Conservation (phyloP, 2,797 vertebrate species). For the Acanthornis magna region DNA sequence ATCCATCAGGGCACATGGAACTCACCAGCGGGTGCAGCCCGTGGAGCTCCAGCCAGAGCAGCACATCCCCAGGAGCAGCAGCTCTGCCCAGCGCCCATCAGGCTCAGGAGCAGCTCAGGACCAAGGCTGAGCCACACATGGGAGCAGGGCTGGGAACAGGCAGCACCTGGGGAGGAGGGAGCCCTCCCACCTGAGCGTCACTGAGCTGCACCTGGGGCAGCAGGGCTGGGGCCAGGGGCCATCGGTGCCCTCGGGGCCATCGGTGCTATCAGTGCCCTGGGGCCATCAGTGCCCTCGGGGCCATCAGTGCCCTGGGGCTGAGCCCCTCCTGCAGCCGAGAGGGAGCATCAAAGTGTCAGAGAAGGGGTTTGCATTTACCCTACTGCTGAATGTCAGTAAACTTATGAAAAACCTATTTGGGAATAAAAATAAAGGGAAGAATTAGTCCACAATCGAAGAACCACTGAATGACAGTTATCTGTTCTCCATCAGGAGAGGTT, state of each 20-base stretch:
- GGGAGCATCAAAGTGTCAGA: background rate
- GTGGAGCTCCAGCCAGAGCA: rapidly evolving
- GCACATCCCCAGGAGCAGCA: background rate
- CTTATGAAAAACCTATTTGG: background rate
- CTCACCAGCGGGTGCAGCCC: rapidly evolving
- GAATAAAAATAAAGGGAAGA: background rate
- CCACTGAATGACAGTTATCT: constrained; percentile 20
- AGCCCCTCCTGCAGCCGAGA: background rate
- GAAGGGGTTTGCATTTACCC: background rate
- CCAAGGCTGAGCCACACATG: rapidly evolving
- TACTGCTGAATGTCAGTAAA: background rate
- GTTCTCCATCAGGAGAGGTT: constrained; percentile 52
- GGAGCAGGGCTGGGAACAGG: rapidly evolving
- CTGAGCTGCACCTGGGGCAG: background rate
- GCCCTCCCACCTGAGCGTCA: background rate
- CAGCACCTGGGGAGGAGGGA: rapidly evolving
- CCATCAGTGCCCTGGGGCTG: too few relatives aligned
- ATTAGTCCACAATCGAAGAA: background rate
- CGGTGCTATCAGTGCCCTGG: background rate
- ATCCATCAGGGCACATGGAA: rapidly evolving
- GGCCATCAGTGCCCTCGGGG: background rate
- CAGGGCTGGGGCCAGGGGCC: background rate
- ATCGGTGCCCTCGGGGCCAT: background rate
- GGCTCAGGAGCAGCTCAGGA: rapidly evolving
- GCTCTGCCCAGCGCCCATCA: rapidly evolving